Evolutionary conservation across 2,888 invertebrate species (phyloP).

Genomic region (Lycocerus yunnanus): DNA sequence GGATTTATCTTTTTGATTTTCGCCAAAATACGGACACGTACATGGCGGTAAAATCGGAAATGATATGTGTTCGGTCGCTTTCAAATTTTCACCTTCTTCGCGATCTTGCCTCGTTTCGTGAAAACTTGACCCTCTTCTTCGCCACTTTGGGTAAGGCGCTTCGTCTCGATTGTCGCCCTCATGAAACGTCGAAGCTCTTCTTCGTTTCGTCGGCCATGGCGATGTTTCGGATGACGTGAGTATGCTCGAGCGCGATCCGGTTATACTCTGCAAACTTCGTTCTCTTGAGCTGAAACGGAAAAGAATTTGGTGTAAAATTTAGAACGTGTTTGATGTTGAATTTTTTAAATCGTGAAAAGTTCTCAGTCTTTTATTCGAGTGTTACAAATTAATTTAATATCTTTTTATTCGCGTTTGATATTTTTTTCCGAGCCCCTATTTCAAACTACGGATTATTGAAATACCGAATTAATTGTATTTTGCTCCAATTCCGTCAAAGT

Average conservation of each 20-base stretch:
- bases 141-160: constrained; percentile 50
- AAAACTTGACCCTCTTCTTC: constrained; percentile 58
- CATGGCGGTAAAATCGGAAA: constrained; percentile 74
- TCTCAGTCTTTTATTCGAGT: neutral
- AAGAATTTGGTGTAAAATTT: neutral
- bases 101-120: constrained; percentile 52
- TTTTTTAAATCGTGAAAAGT: neutral
- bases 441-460: neutral
- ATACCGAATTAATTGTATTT: neutral
- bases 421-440: neutral
- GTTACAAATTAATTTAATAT: neutral
- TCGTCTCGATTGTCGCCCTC: constrained; percentile 55
- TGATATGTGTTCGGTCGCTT: constrained; percentile 45
- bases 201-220: constrained; percentile 46
- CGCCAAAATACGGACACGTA: constrained; percentile 81
- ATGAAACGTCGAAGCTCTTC: constrained; percentile 59
- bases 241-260: constrained; percentile 49
- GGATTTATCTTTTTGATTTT: constrained; percentile 62
- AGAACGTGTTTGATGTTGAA: neutral
- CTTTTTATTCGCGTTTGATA: neutral
- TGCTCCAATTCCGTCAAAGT: neutral
- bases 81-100: constrained; percentile 49
- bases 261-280: constrained; percentile 44
- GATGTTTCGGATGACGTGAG: constrained; percentile 40
- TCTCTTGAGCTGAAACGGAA: constrained; percentile 42